phyloP scores from a whole-genome alignment of 2,113 vertebrate genomes.

The Nothoprocta perdicaria region DNA sequence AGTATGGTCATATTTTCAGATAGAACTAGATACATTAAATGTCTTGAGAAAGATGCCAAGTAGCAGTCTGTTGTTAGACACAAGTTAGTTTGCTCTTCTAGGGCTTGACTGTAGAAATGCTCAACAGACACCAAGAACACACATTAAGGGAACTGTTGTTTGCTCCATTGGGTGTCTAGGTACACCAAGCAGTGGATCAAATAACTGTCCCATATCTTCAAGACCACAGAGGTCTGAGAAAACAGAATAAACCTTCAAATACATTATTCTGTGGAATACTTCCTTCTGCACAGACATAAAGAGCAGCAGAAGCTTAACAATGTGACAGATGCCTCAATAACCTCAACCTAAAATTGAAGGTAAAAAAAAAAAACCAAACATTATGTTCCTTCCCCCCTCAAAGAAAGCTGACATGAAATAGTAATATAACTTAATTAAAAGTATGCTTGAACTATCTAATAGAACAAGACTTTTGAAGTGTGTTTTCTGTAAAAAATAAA shows the following conservation, averaged over 20 bases:
- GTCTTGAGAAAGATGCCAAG: not conserved
- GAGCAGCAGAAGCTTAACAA: not conserved
- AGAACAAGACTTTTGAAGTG: not conserved
- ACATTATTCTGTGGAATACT: not conserved
- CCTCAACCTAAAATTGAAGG: not conserved
- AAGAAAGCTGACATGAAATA: not conserved
- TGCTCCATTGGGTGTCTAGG: not conserved
- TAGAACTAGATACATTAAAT: not conserved
- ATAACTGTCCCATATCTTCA: not conserved
- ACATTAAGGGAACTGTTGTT: not conserved
- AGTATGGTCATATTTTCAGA: not conserved
- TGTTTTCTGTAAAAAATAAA: not conserved
- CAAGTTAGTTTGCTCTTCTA: not conserved
- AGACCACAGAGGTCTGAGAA: not conserved
- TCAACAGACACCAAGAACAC: not conserved
- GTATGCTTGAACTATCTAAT: not conserved
- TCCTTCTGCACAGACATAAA: not conserved
- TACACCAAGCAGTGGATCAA: not conserved
- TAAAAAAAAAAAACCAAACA: not conserved
- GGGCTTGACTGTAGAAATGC: rapidly evolving
- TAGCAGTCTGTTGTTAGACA: no score
- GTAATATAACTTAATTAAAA: not conserved
- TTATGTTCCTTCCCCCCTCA: not conserved
- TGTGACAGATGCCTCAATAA: not conserved
- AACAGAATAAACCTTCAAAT: not conserved